Evolutionary conservation across 2,888 invertebrate genomes (phyloP).

Genomic region (Polydrusus tereticollis): DNA sequence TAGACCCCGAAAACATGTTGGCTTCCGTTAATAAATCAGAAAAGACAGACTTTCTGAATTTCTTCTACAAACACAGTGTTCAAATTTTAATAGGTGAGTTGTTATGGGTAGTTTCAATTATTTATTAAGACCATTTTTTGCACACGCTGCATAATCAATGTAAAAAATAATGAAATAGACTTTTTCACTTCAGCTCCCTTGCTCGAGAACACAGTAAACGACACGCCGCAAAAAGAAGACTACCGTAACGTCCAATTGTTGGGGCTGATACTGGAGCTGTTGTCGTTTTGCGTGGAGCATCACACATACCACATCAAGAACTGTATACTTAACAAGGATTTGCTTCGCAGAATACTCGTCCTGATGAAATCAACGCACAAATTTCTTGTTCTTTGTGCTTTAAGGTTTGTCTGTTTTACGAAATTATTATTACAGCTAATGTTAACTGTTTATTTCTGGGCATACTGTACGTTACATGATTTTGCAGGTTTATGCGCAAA

Average conservation of each 20-base stretch:
- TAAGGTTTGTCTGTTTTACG: conserved; percentile 70
- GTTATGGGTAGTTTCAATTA: too few species aligned
- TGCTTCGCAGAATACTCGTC: conserved; percentile 93
- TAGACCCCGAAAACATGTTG: conserved; percentile 99
- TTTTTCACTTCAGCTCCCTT: conserved; percentile 79
- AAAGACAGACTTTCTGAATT: conserved; percentile 97
- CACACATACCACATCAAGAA: conserved; percentile 99
- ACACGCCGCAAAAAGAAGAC: conserved; percentile 92
- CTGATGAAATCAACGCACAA: conserved; percentile 97
- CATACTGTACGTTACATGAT: too few species aligned
- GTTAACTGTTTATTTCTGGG: too few species aligned
- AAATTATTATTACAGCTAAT: background rate
- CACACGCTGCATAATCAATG: background rate
- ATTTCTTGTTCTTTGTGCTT: conserved; percentile 95
- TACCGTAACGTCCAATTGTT: conserved; percentile 96
- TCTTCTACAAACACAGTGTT: conserved; percentile 99
- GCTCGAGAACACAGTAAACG: conserved; percentile 90
- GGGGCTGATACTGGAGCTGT: conserved; percentile 93
- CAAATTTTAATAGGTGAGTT: conserved; percentile 88
- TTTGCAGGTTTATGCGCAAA: conserved; percentile 91
- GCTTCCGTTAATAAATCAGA: conserved; percentile 94
- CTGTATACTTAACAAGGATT: conserved; percentile 96
- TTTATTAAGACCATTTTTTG: too few species aligned
- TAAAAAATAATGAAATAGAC: conserved; percentile 29
- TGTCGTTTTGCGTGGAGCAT: conserved; percentile 99